Conservation (phyloP, 2,888 invertebrate genomes). For the Allacma fusca region DNA sequence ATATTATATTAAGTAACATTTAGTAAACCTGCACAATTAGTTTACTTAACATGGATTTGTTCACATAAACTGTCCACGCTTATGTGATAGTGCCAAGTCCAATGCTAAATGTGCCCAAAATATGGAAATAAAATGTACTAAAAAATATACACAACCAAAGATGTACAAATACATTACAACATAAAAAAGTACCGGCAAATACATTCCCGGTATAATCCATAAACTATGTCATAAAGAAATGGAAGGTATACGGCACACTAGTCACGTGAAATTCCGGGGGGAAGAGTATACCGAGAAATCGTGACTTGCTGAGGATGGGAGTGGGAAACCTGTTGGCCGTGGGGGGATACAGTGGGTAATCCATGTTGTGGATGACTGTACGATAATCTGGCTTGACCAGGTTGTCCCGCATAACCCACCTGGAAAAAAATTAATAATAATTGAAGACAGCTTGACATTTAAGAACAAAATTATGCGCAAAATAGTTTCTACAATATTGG, state of each 20-base stretch:
- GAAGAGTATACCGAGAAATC: slow-evolving; percentile 50
- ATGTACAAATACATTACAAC: background rate
- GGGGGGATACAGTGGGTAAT: slow-evolving; percentile 39
- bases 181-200: background rate
- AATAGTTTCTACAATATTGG: too few species aligned
- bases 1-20: too few species aligned
- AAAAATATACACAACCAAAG: background rate
- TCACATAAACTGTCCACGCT: too few species aligned
- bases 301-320: slow-evolving; percentile 48
- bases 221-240: background rate
- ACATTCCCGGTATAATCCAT: background rate
- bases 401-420: slow-evolving; percentile 52
- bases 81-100: too few species aligned
- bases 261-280: slow-evolving; percentile 56
- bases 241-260: background rate
- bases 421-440: slow-evolving; percentile 30
- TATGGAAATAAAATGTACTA: too few species aligned
- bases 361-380: slow-evolving; percentile 50
- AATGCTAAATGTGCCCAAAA: too few species aligned
- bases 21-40: too few species aligned
- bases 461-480: too few species aligned
- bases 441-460: too few species aligned
- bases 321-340: slow-evolving; percentile 44
- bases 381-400: slow-evolving; percentile 47
- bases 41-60: too few species aligned